Base-by-base conservation (phyloP, 2,797 vertebrate species). In the Falco columbarius region DNA sequence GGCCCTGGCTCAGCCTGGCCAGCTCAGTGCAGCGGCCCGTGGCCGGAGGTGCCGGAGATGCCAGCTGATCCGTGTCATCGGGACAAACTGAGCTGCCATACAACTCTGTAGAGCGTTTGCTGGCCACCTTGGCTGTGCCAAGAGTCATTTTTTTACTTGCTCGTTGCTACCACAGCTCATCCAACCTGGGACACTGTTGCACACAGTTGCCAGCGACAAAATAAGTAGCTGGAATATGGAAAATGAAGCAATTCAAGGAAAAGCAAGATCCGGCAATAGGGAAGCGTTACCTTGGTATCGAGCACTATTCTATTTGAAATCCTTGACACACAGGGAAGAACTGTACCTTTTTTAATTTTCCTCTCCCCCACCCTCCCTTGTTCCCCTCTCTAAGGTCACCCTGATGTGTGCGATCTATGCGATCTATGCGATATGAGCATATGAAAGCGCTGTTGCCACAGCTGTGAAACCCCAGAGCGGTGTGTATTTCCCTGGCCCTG, bases 21-120 rank as follows among this genome's bases (percentile, higher is more conserved):
- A 56, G n/a, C 54, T 36, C 38, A 4, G 30, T 0, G 0, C 3
- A 0, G 5, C 0, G 2, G 23, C 19, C 1, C 4, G 1, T 11
- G 12, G 2, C 7, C 1, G 58, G 21, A 38, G 38, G 38, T 38
- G 38, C 38, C 38, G 38, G 29, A 26, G 17, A 11, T 4, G 6
- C 38, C 1, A 1, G 23, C 73, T 56, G 54, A 62, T 77, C 56
- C 6, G 0, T 14, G 40, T 1, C n/a, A 56, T 8, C 3, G 3
- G 65, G 18, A 49, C 55, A 7, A 49, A 59, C 20, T 5, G 47
- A 63, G n/a, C 22, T 2, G 0, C 3, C 3, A 1, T 6, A 0
- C 36, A 61, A 8, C 32, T 22, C 9, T 70, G 44, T 9, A 59
- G 61, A 62, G 36, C 0, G 0, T 65, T 58, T 51, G 44, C 3